Base-by-base conservation (phyloP, 2,113 vertebrate species). In the Engraulis encrasicolus region DNA sequence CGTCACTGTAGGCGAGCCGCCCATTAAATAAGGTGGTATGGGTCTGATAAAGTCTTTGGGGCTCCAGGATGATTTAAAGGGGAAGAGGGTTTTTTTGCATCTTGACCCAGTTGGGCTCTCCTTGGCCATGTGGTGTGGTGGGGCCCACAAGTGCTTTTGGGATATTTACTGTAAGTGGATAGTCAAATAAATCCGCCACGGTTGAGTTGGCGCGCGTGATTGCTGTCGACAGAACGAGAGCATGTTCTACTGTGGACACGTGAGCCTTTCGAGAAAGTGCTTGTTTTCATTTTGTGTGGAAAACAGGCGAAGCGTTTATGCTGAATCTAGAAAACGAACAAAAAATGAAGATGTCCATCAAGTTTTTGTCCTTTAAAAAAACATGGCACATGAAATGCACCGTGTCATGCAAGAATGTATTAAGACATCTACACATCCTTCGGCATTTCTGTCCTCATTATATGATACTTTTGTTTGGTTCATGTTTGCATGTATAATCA, bases 21-120 rank as follows among this genome's bases (percentile, higher is more conserved):
- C 58, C n/a, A n/a, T n/a, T n/a, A n/a, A 79, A 78, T 71, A 27
- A 48, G 80, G 74, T 80, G 78, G 82, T 61, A 78, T 85, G 85
- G 87, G 71, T 88, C 82, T 78, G 83, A 91, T 90, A 84, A 87
- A 78, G 45, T 34, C 83, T 18, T n/a, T 83, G 40, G 82, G 80
- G 38, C 12, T 66, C 50, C 36, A 78, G 79, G 49, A 85, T 79
- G 38, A 83, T 84, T 85, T 78, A 83, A 37, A 78, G 27, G 17
- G 71, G 86, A 78, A 50, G 37, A 38, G n/a, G n/a, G n/a, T n/a
- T n/a, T 50, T 31, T 79, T 78, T 48, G 27, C 48, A 37, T 85
- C 80, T 83, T 1, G 40, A 66, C 80, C 19, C 27, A n/a, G n/a
- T n/a, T n/a, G 11, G 77, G 50, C 82, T 11, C 36, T 82, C n/a